Percentiles rank a stretch among this genome's conserved stretches.
Conservation (phyloP, 2,888 invertebrate species). For the Brachynemurus nebulosus region DNA sequence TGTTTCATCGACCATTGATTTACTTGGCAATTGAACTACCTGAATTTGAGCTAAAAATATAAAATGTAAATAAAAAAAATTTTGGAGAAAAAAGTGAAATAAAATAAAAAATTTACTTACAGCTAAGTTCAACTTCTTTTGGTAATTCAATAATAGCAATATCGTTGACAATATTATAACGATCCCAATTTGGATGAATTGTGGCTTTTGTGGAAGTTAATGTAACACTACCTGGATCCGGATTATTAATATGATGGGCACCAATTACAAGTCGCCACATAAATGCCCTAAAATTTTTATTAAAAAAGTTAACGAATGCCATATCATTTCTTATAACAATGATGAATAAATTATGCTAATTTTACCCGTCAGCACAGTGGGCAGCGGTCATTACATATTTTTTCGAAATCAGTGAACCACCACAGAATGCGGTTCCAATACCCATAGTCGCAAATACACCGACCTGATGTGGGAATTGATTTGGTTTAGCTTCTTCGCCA, state of each 20-base stretch:
- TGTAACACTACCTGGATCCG: neutral
- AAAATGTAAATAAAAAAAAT: neutral
- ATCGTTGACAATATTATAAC: neutral
- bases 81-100: neutral
- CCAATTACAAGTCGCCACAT: neutral
- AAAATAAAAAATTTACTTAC: neutral
- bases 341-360: too few species aligned
- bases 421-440: neutral
- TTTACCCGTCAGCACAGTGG: neutral
- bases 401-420: neutral
- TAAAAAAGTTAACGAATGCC: too few species aligned
- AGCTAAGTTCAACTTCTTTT: neutral
- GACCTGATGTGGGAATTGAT: neutral
- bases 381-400: neutral
- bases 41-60: conserved; percentile 3
- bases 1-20: neutral
- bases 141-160: neutral
- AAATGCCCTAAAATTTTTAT: neutral
- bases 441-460: neutral
- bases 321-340: too few species aligned
- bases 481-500: neutral
- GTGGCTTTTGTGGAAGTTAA: neutral
- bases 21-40: neutral
- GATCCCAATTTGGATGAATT: neutral
- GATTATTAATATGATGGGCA: neutral